Base-by-base conservation (phyloP, 2,797 vertebrate genomes). In the Chlorospingus flavigularis region DNA sequence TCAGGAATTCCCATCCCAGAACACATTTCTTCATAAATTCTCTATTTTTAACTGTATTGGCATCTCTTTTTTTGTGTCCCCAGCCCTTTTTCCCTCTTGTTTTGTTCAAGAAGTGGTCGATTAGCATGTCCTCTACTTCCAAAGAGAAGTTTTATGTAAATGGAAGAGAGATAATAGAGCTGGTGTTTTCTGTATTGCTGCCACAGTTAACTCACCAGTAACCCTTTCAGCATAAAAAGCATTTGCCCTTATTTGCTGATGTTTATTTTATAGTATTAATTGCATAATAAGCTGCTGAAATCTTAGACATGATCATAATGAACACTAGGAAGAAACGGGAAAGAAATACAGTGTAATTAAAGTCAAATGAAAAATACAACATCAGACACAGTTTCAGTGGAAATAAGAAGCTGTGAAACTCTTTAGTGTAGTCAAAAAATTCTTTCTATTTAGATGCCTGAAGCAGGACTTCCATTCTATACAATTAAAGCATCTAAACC, bases 351-450 rank as follows among this genome's bases (percentile, higher is more conserved):
- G 2, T 19, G 12, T 48, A 81, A 76, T 55, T 88, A 70, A 84
- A 88, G 13, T 16, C 37, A 87, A 68, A 78, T 45, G 37, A 83
- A 91, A 90, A 77, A 15, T 48, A 23, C 10, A 80, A 33, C 23
- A 86, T 50, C 57, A 71, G 48, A 76, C 48, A 42, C 35, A 33
- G 92, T 89, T 89, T 73, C 68, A 50, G 65, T 85, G 71, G 86
- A 95, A 97, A 95, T 91, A 87, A 79, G 86, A 90, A 90, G 35
- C 73, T 66, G 61, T 53, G 30, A 95, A 88, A 73, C 13, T 39
- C 54, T 92, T 88, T 13, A 53, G n/a, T 73, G 80, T 67, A 85
- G 72, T 60, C 51, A 92, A 93, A 88, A 53, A 88, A 28, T 79
- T 35, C 14, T 78, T 15, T 80, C 42, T 76, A 19, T 76, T 89